These are phyloP conservation scores for Mionectes macconnelli DNA, from an alignment of 2,113 vertebrate species.

Conservation along the genomic window DNA sequence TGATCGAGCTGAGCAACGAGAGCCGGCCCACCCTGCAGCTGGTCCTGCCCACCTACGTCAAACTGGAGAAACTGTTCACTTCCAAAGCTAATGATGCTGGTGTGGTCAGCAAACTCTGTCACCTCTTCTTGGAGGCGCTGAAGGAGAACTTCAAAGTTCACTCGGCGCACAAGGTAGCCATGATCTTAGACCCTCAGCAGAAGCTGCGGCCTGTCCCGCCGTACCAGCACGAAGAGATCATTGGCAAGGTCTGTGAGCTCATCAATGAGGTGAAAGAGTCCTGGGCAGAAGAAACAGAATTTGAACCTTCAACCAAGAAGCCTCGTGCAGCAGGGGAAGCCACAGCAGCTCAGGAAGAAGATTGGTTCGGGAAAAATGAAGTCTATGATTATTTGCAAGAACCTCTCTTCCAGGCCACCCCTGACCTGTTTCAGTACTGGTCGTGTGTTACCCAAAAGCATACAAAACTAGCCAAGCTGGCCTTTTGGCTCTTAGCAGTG, in stretches of 20 bases:
- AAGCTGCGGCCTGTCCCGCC: constrained; percentile 92
- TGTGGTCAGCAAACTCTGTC: constrained; percentile 94
- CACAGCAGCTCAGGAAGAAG: constrained; percentile 74
- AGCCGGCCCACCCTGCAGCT: constrained; percentile 93
- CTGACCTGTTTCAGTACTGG: constrained; percentile 98
- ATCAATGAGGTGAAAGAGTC: constrained; percentile 86
- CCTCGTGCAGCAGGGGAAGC: constrained; percentile 77
- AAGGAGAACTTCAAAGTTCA: constrained; percentile 99
- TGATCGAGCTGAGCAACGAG: constrained; percentile 92
- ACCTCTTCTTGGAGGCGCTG: constrained; percentile 95
- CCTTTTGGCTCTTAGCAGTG: constrained; percentile 95
- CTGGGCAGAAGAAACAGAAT: constrained; percentile 83
- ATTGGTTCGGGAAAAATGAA: constrained; percentile 88
- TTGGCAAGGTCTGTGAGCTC: constrained; percentile 91
- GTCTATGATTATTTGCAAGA: constrained; percentile 85
- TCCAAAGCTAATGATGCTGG: constrained; percentile 95
- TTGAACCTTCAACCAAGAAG: constrained; percentile 85
- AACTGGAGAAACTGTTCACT: constrained; percentile 98
- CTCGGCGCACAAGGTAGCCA: constrained; percentile 93
- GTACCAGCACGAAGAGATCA: constrained; percentile 97
- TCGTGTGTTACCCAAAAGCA: constrained; percentile 93
- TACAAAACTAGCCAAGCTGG: constrained; percentile 89
- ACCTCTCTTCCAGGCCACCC: constrained; percentile 83
- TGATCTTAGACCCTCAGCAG: constrained; percentile 96
- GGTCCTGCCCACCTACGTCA: constrained; percentile 93